Evolutionary conservation across 2,888 invertebrate genomes (phyloP).

Genomic region (Lasioglossum zephyrum): DNA sequence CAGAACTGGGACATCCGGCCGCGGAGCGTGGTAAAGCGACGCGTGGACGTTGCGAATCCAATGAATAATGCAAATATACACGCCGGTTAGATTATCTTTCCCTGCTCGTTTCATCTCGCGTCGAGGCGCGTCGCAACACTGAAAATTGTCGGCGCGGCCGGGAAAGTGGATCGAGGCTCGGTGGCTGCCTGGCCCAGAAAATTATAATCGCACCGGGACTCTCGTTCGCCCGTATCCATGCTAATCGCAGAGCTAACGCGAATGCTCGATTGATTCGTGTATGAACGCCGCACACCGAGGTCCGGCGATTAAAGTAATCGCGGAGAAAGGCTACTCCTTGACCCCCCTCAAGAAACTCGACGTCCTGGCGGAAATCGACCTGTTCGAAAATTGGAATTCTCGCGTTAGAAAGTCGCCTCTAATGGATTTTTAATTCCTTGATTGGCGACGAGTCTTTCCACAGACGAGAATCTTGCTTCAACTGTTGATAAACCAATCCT

Average conservation of each 20-base stretch:
- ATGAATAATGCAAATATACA: conserved; percentile 68
- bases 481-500: neutral
- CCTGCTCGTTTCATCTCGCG: neutral
- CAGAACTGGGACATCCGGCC: conserved; percentile 66
- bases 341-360: neutral
- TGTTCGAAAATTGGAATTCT: conserved; percentile 15
- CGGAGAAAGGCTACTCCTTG: neutral
- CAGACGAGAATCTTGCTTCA: neutral
- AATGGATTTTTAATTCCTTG: neutral
- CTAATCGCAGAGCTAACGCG: conserved; percentile 30
- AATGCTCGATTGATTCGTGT: neutral
- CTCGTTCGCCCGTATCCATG: conserved; percentile 20
- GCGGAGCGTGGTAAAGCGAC: conserved; percentile 55
- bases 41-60: conserved; percentile 42
- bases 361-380: neutral
- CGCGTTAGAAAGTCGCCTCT: neutral
- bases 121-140: conserved; percentile 20
- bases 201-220: conserved; percentile 38
- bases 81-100: conserved; percentile 43
- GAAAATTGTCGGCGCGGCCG: conserved; percentile 30
- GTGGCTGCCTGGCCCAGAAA: conserved; percentile 44
- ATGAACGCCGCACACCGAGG: neutral
- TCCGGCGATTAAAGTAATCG: conserved; percentile 22
- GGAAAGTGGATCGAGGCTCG: conserved; percentile 70
- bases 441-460: neutral